Evolutionary conservation across 2,888 invertebrate species (phyloP).

Genomic region (Drosophila antonietae): DNA sequence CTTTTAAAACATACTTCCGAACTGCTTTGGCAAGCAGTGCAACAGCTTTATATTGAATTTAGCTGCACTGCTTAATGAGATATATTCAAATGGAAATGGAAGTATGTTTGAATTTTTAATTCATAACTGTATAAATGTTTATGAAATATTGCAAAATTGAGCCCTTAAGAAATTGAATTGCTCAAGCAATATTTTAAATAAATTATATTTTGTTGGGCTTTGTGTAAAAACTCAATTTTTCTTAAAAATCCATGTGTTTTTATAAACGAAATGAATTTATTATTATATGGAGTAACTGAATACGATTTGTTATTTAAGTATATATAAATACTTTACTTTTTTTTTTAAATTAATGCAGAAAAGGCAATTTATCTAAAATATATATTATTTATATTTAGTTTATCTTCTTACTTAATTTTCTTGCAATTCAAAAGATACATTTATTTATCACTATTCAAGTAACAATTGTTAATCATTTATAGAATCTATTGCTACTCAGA

Average conservation of each 20-base stretch:
- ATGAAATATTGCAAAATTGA: background rate
- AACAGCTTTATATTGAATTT: constrained; percentile 13
- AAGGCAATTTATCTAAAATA: background rate
- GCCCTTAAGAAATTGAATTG: background rate
- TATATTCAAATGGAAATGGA: constrained; percentile 3
- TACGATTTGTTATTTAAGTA: no score
- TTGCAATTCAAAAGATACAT: background rate
- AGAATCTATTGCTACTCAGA: background rate
- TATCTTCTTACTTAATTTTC: background rate
- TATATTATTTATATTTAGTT: background rate
- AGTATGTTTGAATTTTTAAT: background rate
- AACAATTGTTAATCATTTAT: background rate
- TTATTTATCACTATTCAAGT: background rate
- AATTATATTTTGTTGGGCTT: background rate
- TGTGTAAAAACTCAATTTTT: no score
- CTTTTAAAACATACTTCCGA: background rate
- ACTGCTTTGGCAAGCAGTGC: background rate
- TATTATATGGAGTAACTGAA: background rate
- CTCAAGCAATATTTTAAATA: background rate
- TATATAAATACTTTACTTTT: background rate
- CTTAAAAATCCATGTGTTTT: no score
- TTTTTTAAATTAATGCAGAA: background rate
- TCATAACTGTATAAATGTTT: background rate
- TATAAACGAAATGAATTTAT: no score
- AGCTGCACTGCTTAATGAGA: constrained; percentile 33